Percentiles rank a stretch among this genome's conserved stretches.
phyloP scores from a whole-genome alignment of 2,888 invertebrate genomes.

The Eustalomyia histrio region DNA sequence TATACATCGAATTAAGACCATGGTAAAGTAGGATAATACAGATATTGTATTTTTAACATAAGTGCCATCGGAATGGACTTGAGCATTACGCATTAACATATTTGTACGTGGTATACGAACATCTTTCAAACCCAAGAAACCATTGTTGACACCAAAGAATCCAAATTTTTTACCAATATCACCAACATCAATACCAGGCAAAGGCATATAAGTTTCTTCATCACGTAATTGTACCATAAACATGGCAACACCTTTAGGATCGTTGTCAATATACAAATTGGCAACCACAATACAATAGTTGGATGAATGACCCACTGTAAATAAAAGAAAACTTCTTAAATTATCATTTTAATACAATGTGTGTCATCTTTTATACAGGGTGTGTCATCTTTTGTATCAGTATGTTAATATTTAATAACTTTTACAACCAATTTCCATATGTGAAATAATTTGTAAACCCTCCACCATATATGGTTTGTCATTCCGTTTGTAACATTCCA shows the following conservation, averaged over 20 bases:
- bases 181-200: conserved; percentile 93
- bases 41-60: conserved; percentile 90
- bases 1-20: conserved; percentile 94
- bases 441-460: no score
- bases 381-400: no score
- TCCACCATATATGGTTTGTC: no score
- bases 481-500: no score
- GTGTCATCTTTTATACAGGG: no score
- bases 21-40: conserved; percentile 90
- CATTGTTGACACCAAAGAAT: conserved; percentile 94
- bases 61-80: conserved; percentile 94
- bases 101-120: conserved; percentile 91
- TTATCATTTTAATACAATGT: no score
- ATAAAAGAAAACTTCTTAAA: no score
- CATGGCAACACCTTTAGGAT: conserved; percentile 92
- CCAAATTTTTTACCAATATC: conserved; percentile 97
- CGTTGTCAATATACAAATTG: conserved; percentile 89
- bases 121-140: conserved; percentile 92
- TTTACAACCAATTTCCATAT: no score
- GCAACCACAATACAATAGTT: conserved; percentile 96
- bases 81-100: conserved; percentile 95
- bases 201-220: conserved; percentile 91
- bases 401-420: no score
- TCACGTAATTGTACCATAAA: conserved; percentile 96
- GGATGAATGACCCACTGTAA: conserved; percentile 90